A percentile compares a stretch with the other conserved stretches of the same genome.
Evolutionary conservation across 2,113 vertebrate genomes (phyloP).

Genomic region (Bungarus multicinctus): DNA sequence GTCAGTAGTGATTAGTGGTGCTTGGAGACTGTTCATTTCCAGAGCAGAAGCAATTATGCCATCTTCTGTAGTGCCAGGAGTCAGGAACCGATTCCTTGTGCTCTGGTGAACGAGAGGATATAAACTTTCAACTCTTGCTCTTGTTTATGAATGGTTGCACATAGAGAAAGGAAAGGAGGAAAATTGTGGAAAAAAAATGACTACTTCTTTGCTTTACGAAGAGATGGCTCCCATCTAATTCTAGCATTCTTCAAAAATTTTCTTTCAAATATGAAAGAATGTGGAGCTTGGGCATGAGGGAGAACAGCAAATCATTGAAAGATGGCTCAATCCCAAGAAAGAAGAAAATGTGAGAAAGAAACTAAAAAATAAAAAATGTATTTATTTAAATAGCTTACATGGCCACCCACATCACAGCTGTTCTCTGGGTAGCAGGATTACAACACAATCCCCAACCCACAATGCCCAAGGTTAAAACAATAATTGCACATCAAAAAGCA

Average conservation of each 20-base stretch:
- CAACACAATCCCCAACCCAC: background rate
- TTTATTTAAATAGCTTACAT: background rate
- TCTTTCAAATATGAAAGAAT: background rate
- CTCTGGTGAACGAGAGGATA: background rate
- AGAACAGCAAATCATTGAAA: background rate
- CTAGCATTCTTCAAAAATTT: background rate
- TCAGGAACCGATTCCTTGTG: background rate
- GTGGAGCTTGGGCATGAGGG: background rate
- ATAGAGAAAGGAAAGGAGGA: background rate
- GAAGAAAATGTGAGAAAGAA: background rate
- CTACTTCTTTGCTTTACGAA: background rate
- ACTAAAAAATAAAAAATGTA: background rate
- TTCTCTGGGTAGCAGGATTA: background rate
- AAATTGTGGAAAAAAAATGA: background rate
- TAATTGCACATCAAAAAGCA: background rate
- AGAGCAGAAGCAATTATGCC: background rate
- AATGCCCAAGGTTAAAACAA: background rate
- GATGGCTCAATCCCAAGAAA: background rate
- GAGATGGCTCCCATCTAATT: background rate
- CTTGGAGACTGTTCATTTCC: background rate
- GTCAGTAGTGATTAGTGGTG: background rate
- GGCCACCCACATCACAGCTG: background rate
- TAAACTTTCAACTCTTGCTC: background rate
- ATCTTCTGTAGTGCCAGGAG: background rate
- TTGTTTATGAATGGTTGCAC: background rate